Evolutionary conservation across 1,140 invertebrate species (phyloP), one percentile per base, ranked within the genome.

Genomic region (Zaprionus vittiger): DNA sequence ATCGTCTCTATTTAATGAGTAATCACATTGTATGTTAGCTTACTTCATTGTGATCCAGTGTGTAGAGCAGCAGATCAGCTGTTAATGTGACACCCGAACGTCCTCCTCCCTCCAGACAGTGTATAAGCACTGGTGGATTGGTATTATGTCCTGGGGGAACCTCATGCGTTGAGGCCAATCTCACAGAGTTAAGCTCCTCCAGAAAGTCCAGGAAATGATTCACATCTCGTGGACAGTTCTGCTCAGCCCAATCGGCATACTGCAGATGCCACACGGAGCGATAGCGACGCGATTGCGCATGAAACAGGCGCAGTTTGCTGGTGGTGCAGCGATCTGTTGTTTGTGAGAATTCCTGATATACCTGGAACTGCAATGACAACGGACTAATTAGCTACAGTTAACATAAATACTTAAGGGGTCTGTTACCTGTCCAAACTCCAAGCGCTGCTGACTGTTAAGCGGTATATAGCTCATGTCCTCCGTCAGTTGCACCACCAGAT

Each of bases 41-140:
- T 92, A 97, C 96, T 94, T 97, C 96, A 93, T 97, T 98, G 86
- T 97, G 96, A 93, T 98, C 97, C n/a, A 98, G 93, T 57, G 96
- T 97, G 92, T 97, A 96, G 20, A 97, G 94, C 80, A 98, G 94
- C 57, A 97, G 93, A 93, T 97, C 96, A 28, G 95, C 95, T 12
- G 97, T 94, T 34, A 98, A 95, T n/a, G 97, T 95, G 5, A 97
- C 94, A 7, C 96, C 96, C 28, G 96, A 95, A 38, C 96, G 93
- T 2, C 96, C 96, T 22, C 96, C 95, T 49, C 96, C 96, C 41
- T 95, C 95, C 26, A 94, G 94, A 85, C 96, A 96, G 85, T 96
- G 95, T 28, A 97, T 94, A 28, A 96, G 92, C 49, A 96, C 94
- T 52, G 96, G 96, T 9, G 95, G 94, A 93, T 96, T 96, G 37